A percentile compares a stretch with the other conserved stretches of the same genome.
phyloP scores from a whole-genome alignment of 2,113 vertebrate species.

The Pungitius pungitius region DNA sequence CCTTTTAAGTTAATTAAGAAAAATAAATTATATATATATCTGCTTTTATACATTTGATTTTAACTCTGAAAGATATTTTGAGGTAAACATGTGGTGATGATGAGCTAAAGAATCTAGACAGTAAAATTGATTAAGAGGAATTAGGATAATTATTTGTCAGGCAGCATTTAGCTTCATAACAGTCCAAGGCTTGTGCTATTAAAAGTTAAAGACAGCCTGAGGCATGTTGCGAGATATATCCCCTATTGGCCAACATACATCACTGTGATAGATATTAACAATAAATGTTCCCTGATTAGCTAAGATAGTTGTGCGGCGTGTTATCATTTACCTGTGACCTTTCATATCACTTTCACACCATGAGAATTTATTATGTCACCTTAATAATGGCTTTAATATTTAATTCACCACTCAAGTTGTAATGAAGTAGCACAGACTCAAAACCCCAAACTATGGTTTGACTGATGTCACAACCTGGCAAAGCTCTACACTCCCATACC shows the following conservation, averaged over 20 bases:
- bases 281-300: background rate
- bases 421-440: background rate
- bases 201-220: background rate
- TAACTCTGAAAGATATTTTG: background rate
- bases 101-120: background rate
- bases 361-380: background rate
- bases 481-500: background rate
- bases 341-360: background rate
- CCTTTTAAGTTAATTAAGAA: background rate
- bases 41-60: background rate
- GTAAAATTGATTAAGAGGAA: conserved; percentile 31
- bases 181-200: background rate
- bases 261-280: background rate
- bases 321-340: background rate
- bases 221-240: background rate
- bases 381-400: background rate
- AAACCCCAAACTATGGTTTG: background rate
- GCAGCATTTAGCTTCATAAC: background rate
- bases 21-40: conserved; percentile 11
- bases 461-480: background rate
- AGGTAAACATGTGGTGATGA: conserved; percentile 1
- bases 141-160: conserved; percentile 2
- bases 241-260: background rate
- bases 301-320: background rate
- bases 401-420: background rate